Evolutionary conservation across 2,888 invertebrate genomes (phyloP).

Genomic region (Arge pagana): DNA sequence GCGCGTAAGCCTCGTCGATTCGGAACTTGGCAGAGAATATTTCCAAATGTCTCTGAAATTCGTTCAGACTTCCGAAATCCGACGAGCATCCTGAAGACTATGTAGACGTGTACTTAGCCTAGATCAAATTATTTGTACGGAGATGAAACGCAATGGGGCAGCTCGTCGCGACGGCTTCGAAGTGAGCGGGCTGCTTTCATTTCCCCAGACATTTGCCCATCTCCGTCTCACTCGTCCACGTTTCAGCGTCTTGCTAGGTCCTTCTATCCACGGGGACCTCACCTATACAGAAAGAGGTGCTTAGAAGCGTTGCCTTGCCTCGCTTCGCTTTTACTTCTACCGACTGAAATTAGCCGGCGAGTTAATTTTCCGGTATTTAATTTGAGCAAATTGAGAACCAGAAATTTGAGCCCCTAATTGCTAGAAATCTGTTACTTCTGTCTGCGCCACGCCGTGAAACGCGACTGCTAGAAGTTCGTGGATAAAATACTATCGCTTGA

Average conservation of each 20-base stretch:
- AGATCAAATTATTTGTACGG: slow-evolving; percentile 45
- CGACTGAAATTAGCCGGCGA: slow-evolving; percentile 37
- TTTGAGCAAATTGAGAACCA: slow-evolving; percentile 36
- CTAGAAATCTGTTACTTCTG: slow-evolving; percentile 16
- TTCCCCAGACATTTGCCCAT: slow-evolving; percentile 39
- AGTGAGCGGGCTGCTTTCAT: slow-evolving; percentile 35
- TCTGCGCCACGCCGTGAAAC: slow-evolving; percentile 16
- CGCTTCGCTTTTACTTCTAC: slow-evolving; percentile 19
- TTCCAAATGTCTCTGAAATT: too few species aligned
- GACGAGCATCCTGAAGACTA: too few species aligned
- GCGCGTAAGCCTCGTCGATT: background rate
- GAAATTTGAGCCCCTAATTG: slow-evolving; percentile 22
- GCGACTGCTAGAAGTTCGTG: too few species aligned
- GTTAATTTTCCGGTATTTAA: slow-evolving; percentile 37
- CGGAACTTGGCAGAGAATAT: too few species aligned
- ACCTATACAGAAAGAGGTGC: slow-evolving; percentile 6
- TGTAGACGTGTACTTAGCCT: slow-evolving; percentile 43
- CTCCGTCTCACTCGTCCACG: slow-evolving; percentile 7
- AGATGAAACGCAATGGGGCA: slow-evolving; percentile 39
- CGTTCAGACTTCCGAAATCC: too few species aligned
- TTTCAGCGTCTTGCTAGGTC: slow-evolving; percentile 6
- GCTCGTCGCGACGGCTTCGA: slow-evolving; percentile 1
- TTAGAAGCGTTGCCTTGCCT: slow-evolving; percentile 29
- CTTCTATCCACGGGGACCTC: background rate
- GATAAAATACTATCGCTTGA: too few species aligned